Conservation (phyloP, 2,113 vertebrate genomes). For the Mormyrus lacerda region DNA sequence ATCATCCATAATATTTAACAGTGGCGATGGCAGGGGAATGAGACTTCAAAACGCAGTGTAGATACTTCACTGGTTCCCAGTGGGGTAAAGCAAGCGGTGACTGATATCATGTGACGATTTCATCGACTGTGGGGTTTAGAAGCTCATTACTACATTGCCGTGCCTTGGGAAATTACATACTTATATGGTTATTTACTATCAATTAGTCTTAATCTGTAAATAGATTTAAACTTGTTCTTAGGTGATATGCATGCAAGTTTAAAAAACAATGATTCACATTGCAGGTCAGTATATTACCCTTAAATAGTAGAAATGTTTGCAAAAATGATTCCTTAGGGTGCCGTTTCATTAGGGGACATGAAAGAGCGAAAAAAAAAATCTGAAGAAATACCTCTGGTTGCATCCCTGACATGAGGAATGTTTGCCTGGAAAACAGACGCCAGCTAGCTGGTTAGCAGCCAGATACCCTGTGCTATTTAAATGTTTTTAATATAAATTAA, state of each 20-base stretch:
- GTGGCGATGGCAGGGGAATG: no score
- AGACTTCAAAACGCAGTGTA: no score
- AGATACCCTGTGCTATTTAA: no score
- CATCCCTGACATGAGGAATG: no score
- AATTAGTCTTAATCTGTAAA: background rate
- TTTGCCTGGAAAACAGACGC: no score
- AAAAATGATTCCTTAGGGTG: background rate
- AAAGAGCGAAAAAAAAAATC: background rate
- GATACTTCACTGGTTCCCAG: background rate
- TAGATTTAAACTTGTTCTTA: background rate
- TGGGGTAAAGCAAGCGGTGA: background rate
- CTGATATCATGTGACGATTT: background rate
- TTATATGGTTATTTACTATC: background rate
- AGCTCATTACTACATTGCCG: background rate
- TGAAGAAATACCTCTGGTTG: background rate
- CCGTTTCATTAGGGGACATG: background rate
- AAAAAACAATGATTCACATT: background rate
- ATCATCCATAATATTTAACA: no score
- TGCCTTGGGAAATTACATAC: background rate
- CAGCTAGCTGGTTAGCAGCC: no score
- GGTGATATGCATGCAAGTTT: background rate
- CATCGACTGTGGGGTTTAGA: background rate
- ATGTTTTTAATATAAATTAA: no score
- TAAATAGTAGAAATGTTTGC: background rate
- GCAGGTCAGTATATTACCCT: background rate